These are phyloP conservation scores for Blastobasis adustella DNA, from an alignment of 2,888 invertebrate genomes.

Conservation along the genomic window DNA sequence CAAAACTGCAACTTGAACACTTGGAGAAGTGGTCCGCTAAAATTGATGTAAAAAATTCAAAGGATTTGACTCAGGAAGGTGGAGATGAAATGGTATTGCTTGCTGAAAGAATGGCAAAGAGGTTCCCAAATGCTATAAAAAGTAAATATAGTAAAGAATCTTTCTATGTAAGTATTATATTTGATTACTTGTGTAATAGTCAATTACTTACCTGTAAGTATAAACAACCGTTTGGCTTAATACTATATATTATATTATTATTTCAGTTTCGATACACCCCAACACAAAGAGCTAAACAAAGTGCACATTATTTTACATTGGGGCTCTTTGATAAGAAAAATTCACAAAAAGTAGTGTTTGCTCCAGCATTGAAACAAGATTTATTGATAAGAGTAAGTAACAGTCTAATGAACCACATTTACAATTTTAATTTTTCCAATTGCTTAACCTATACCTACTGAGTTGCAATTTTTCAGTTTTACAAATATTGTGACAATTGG, in stretches of 20 bases:
- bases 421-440: constrained; percentile 3
- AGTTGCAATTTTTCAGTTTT: constrained; percentile 78
- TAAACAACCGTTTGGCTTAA: no score
- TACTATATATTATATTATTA: background rate
- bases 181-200: no score
- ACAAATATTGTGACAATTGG: constrained; percentile 85
- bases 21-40: constrained; percentile 76
- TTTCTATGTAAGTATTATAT: constrained; percentile 61
- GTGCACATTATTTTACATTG: constrained; percentile 82
- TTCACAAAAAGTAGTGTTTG: constrained; percentile 77
- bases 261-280: constrained; percentile 85
- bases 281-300: constrained; percentile 83
- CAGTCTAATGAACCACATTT: background rate
- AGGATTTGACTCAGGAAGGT: constrained; percentile 81
- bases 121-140: constrained; percentile 79
- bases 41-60: constrained; percentile 69
- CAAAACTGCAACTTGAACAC: constrained; percentile 44
- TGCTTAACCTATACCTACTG: constrained; percentile 4
- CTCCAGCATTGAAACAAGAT: constrained; percentile 77
- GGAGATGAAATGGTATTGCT: constrained; percentile 83
- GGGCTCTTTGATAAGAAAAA: constrained; percentile 83
- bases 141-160: constrained; percentile 75
- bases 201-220: no score
- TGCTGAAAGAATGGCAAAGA: constrained; percentile 82
- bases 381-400: constrained; percentile 78